phyloP scores from a whole-genome alignment of 2,888 invertebrate genomes.

The Thumatha senex region DNA sequence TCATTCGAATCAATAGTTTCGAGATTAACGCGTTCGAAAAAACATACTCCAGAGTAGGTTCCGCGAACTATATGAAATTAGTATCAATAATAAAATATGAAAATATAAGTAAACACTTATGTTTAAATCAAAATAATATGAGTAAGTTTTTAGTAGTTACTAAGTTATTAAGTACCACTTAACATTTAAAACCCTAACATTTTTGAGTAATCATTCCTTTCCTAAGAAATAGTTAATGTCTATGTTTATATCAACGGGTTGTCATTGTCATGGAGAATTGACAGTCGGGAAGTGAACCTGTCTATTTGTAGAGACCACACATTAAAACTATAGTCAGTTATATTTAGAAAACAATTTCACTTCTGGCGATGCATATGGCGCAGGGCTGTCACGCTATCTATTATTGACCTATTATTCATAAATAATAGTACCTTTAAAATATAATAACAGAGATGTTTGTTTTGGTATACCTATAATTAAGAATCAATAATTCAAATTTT shows the following conservation, averaged over 20 bases:
- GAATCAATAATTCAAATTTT: not conserved
- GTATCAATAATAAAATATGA: no score
- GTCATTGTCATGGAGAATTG: slow-evolving; percentile 8
- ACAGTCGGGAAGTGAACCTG: slow-evolving; percentile 5
- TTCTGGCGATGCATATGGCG: not conserved
- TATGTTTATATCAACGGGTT: slow-evolving; percentile 6
- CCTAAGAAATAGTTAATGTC: not conserved
- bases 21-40: no score
- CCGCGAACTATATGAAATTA: no score
- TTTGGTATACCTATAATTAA: not conserved
- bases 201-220: no score
- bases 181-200: no score
- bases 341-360: slow-evolving; percentile 4
- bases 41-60: no score
- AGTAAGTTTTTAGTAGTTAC: no score
- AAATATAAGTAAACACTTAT: no score
- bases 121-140: no score
- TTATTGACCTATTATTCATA: not conserved
- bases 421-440: not conserved
- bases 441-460: no score
- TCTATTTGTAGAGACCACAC: slow-evolving; percentile 9
- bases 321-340: slow-evolving; percentile 1
- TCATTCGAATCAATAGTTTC: no score
- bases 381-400: not conserved
- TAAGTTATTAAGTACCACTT: no score